These are phyloP conservation scores for Neodiprion fabricii DNA, from an alignment of 1,140 invertebrate species.

Conservation along the genomic window DNA sequence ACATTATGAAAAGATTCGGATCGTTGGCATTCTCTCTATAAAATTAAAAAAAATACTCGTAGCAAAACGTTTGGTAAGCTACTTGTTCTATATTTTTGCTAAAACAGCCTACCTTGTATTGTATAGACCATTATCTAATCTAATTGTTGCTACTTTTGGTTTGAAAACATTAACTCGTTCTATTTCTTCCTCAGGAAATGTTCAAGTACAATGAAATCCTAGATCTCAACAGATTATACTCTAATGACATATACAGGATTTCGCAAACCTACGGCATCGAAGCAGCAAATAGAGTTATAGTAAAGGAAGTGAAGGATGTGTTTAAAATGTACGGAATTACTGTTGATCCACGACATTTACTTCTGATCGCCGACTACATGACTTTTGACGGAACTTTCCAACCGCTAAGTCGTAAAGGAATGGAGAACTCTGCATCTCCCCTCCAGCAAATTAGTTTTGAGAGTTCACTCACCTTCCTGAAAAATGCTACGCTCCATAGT, in stretches of 20 bases:
- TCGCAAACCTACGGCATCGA: conserved; percentile 94
- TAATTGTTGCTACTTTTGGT: not conserved
- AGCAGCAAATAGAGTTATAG: conserved; percentile 89
- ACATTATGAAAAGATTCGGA: too few relatives aligned
- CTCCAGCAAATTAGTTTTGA: conserved; percentile 99
- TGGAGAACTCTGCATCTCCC: conserved; percentile 87
- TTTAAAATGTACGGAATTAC: conserved; percentile 96
- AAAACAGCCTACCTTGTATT: conserved; percentile 26
- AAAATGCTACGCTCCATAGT: conserved; percentile 77
- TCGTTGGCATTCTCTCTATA: too few relatives aligned
- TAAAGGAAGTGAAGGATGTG: conserved; percentile 90
- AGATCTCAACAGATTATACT: conserved; percentile 88
- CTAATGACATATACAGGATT: conserved; percentile 94
- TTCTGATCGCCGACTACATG: conserved; percentile 97
- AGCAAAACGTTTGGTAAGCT: too few relatives aligned
- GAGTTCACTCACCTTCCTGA: conserved; percentile 87
- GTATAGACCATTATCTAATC: not conserved
- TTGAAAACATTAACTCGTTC: not conserved
- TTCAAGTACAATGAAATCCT: conserved; percentile 81
- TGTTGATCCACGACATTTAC: conserved; percentile 93
- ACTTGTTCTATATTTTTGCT: conserved; percentile 17
- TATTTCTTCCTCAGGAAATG: conserved; percentile 71
- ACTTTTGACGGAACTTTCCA: conserved; percentile 90
- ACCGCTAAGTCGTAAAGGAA: conserved; percentile 89
- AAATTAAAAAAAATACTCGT: too few relatives aligned